A percentile compares a stretch with the other conserved stretches of the same genome.
phyloP scores from a whole-genome alignment of 2,888 invertebrate species.

The Drosophila kokeensis region DNA sequence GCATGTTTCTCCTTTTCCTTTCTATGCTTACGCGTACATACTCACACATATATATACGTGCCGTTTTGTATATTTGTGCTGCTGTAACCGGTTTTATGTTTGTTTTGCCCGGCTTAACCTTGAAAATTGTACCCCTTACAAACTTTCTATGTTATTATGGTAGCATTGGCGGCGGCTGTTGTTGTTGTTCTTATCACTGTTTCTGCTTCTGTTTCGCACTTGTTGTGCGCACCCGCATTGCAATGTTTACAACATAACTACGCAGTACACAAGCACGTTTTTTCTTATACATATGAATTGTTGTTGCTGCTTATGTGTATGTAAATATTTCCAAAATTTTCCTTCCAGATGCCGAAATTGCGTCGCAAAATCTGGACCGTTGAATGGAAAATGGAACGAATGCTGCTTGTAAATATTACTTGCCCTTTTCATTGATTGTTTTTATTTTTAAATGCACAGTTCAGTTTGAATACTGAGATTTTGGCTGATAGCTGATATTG shows the following conservation, averaged over 20 bases:
- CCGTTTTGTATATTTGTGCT: not conserved
- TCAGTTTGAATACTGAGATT: not conserved
- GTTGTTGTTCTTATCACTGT: conserved; percentile 48
- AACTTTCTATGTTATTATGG: conserved; percentile 65
- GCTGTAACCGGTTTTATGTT: conserved; percentile 79
- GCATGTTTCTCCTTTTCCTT: conserved; percentile 16
- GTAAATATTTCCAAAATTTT: conserved; percentile 31
- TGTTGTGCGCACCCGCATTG: conserved; percentile 54
- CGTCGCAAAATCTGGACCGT: conserved; percentile 60
- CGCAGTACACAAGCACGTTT: conserved; percentile 2
- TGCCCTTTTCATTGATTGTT: not conserved
- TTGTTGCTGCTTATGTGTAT: conserved; percentile 35
- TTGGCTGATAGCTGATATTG: not conserved
- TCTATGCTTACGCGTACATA: conserved; percentile 1
- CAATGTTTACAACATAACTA: conserved; percentile 30
- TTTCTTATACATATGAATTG: not conserved
- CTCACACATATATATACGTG: conserved; percentile 17
- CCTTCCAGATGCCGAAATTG: conserved; percentile 59
- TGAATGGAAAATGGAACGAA: conserved; percentile 34
- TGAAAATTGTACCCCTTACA: conserved; percentile 69
- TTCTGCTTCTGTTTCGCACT: conserved; percentile 58
- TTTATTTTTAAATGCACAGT: not conserved
- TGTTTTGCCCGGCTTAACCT: conserved; percentile 83
- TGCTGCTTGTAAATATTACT: conserved; percentile 13
- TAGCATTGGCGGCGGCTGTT: conserved; percentile 31